Evolutionary conservation across 92 coral and sea anemone genomes (phyloP).

Genomic region (Paramuricea clavata): DNA sequence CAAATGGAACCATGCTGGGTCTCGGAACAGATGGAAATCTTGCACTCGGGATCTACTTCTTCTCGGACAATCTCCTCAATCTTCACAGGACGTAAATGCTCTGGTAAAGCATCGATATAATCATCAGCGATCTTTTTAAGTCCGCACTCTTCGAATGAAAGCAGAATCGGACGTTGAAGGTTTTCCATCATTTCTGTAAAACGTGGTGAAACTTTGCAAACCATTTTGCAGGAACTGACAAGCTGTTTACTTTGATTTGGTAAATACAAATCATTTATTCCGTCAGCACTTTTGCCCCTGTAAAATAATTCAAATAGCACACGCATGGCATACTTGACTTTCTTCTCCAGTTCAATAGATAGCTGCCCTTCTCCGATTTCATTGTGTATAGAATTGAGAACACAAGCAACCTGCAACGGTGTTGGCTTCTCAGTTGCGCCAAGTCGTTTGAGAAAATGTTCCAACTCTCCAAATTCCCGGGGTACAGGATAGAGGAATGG

Average conservation of each 20-base stretch:
- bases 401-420: constrained; percentile 82
- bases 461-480: constrained; percentile 90
- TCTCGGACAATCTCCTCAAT: constrained; percentile 30
- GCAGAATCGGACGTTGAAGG: constrained; percentile 21
- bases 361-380: constrained; percentile 84
- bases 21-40: constrained; percentile 18
- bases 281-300: background rate
- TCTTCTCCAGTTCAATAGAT: constrained; percentile 86
- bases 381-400: constrained; percentile 82
- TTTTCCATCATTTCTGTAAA: background rate
- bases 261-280: constrained; percentile 20
- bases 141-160: constrained; percentile 34
- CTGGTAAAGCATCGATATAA: constrained; percentile 21
- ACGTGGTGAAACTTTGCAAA: constrained; percentile 35
- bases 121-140: background rate
- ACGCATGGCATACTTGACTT: constrained; percentile 84
- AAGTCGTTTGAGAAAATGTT: constrained; percentile 87
- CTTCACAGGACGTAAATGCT: constrained; percentile 15
- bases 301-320: constrained; percentile 65
- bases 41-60: constrained; percentile 33
- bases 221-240: constrained; percentile 31
- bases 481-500: constrained; percentile 96
- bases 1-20: constrained; percentile 6
- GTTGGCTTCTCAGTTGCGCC: constrained; percentile 94
- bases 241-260: constrained; percentile 24